phyloP scores from a whole-genome alignment of 2,888 invertebrate genomes.

The Gasteruption jaculator region DNA sequence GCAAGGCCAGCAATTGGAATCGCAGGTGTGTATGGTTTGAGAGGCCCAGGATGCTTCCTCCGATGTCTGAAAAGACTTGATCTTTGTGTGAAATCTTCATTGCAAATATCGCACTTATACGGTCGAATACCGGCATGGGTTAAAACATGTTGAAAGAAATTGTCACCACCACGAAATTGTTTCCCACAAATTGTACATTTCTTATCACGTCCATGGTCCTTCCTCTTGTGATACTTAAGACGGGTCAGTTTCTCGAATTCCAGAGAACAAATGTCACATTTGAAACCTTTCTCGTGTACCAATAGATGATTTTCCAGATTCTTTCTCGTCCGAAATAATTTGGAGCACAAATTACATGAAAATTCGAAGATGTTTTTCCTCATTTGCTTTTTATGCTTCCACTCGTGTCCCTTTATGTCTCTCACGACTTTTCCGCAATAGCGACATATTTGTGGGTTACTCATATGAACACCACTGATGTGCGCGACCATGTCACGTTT shows the following conservation, averaged over 20 bases:
- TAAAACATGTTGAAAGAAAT: slow-evolving; percentile 38
- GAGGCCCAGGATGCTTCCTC: slow-evolving; percentile 33
- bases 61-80: slow-evolving; percentile 36
- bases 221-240: slow-evolving; percentile 20
- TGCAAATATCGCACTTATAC: slow-evolving; percentile 40
- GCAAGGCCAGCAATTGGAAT: slow-evolving; percentile 35
- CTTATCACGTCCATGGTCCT: too few species aligned
- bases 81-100: slow-evolving; percentile 36
- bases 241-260: slow-evolving; percentile 16
- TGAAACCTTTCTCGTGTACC: slow-evolving; percentile 25
- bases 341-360: slow-evolving; percentile 24
- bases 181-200: slow-evolving; percentile 34
- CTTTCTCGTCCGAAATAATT: slow-evolving; percentile 23
- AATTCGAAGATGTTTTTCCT: slow-evolving; percentile 17
- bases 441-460: slow-evolving; percentile 22
- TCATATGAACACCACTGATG: slow-evolving; percentile 25
- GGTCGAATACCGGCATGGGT: slow-evolving; percentile 40
- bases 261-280: slow-evolving; percentile 22
- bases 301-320: slow-evolving; percentile 27
- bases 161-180: slow-evolving; percentile 28
- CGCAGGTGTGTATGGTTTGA: slow-evolving; percentile 26
- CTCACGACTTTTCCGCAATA: slow-evolving; percentile 29
- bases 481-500: slow-evolving; percentile 29
- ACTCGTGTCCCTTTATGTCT: slow-evolving; percentile 27
- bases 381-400: slow-evolving; percentile 22